Conservation (phyloP, 2,797 vertebrate species). For the Sebastes cheni region DNA sequence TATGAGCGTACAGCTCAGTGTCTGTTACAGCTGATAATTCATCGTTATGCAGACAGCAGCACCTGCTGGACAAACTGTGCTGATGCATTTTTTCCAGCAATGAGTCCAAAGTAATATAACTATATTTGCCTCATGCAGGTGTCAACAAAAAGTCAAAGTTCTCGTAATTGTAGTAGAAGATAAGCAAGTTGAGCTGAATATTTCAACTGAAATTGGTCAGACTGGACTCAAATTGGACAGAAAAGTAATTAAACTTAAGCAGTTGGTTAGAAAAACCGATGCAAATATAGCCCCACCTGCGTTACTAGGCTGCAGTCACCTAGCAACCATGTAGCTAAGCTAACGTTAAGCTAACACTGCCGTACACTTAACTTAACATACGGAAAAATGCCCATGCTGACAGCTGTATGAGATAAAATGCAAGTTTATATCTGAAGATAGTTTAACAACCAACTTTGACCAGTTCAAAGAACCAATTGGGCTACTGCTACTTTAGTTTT, state of each 20-base stretch:
- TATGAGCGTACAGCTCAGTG: neutral
- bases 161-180: neutral
- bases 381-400: rapidly evolving
- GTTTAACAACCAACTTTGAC: neutral
- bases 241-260: neutral
- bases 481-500: neutral
- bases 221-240: neutral
- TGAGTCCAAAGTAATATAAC: no score
- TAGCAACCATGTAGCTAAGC: neutral
- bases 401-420: neutral
- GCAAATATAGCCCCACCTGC: neutral
- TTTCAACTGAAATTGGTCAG: neutral
- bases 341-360: neutral
- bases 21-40: neutral
- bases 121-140: neutral
- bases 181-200: no score
- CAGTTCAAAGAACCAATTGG: neutral
- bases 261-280: rapidly evolving
- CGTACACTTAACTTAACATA: neutral
- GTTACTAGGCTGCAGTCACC: neutral
- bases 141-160: neutral
- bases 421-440: neutral
- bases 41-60: constrained; percentile 28
- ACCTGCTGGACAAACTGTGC: constrained; percentile 50
- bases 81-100: neutral